These are phyloP conservation scores for Peromyscus californicus DNA, from an alignment of 2,113 vertebrate species.

Conservation along the genomic window DNA sequence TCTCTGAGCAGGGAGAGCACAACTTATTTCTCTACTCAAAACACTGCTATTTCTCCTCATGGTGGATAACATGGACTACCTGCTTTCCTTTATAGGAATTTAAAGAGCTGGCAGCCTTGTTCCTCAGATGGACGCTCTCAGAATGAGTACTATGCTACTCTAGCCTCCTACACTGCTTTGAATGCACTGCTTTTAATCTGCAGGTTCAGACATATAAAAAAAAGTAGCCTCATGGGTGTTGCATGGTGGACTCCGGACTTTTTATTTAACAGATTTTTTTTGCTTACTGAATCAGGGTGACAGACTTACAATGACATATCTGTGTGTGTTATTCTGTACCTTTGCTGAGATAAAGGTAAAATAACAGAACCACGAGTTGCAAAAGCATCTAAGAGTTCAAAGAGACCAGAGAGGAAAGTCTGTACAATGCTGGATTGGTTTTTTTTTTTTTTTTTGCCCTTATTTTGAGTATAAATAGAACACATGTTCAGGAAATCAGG, in stretches of 20 bases:
- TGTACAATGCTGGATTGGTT: not conserved
- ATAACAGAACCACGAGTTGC: not conserved
- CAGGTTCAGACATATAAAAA: not conserved
- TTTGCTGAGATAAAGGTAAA: not conserved
- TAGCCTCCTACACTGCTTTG: not conserved
- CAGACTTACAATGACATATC: not conserved
- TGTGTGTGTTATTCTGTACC: not conserved
- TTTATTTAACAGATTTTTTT: not conserved
- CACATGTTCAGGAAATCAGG: not conserved
- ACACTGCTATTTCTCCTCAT: not conserved
- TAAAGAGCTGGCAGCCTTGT: not conserved
- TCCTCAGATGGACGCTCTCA: not conserved
- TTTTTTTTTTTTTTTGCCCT: not conserved
- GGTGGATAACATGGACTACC: not conserved
- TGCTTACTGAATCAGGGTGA: not conserved
- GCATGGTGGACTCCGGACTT: not conserved
- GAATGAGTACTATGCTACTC: not conserved
- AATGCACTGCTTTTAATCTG: not conserved
- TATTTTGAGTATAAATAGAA: constrained; percentile 24
- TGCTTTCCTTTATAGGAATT: not conserved
- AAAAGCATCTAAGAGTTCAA: not conserved
- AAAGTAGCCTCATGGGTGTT: not conserved
- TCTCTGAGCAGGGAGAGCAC: not conserved
- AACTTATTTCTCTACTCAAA: not conserved
- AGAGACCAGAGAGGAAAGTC: not conserved